Percentiles rank a stretch among this genome's conserved stretches.
Evolutionary conservation across 2,888 invertebrate species (phyloP).

Genomic region (Drosophila subquinaria): DNA sequence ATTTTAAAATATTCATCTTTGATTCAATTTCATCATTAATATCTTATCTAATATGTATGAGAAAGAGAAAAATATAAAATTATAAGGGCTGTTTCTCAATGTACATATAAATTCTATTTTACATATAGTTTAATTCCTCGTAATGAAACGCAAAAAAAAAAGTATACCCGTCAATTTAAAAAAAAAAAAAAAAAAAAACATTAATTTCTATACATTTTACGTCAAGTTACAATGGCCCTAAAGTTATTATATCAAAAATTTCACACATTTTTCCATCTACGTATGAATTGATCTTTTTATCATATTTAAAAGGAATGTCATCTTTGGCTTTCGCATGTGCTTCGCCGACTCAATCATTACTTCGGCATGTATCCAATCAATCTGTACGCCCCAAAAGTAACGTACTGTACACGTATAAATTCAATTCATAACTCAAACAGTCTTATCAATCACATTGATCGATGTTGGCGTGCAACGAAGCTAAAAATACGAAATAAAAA

Average conservation of each 20-base stretch:
- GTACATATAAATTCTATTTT: too few relatives aligned
- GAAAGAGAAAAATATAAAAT: too few relatives aligned
- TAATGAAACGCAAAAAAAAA: too few relatives aligned
- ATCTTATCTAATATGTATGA: too few relatives aligned
- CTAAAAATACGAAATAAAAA: slow-evolving; percentile 24
- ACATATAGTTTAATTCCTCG: too few relatives aligned
- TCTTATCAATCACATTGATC: slow-evolving; percentile 73
- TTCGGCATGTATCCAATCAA: slow-evolving; percentile 38
- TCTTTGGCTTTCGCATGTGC: slow-evolving; percentile 13
- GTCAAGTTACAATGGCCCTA: too few relatives aligned
- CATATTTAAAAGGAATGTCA: slow-evolving; percentile 21
- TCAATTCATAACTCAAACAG: slow-evolving; percentile 77
- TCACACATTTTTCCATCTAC: not conserved
- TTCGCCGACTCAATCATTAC: slow-evolving; percentile 16
- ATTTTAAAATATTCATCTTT: too few relatives aligned
- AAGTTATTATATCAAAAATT: not conserved
- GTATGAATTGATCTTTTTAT: slow-evolving; percentile 17
- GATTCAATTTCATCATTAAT: too few relatives aligned
- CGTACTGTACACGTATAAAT: slow-evolving; percentile 45
- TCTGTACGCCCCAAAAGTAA: slow-evolving; percentile 36
- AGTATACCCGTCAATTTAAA: too few relatives aligned
- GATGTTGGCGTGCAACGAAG: slow-evolving; percentile 70
- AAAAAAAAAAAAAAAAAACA: too few relatives aligned
- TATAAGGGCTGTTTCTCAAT: too few relatives aligned
- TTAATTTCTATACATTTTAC: too few relatives aligned